These are phyloP conservation scores for Nesometra sesokonis DNA, from an alignment of 35 echinoderm and acorn worm species.

Conservation along the genomic window DNA sequence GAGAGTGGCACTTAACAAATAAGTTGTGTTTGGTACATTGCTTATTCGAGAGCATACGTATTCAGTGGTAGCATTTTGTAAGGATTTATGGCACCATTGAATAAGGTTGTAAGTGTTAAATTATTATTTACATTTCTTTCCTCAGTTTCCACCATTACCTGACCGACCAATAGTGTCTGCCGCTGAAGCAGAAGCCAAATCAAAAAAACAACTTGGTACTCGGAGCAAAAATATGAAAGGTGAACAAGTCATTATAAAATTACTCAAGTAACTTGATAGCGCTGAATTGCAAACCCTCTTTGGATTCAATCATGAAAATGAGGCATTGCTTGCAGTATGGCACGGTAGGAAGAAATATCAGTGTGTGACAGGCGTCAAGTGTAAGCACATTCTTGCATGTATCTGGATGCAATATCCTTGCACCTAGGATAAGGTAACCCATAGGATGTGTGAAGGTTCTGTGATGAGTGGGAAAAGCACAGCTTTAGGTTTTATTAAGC, in stretches of 20 bases:
- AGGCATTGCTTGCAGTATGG: no score
- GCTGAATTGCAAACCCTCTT: neutral
- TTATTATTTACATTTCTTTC: neutral
- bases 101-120: neutral
- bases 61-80: no score
- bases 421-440: no score
- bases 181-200: slow-evolving; percentile 81
- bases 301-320: no score
- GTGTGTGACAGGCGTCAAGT: neutral
- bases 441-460: no score
- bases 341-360: neutral
- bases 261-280: neutral
- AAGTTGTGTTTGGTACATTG: no score
- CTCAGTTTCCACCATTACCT: slow-evolving; percentile 82
- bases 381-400: no score
- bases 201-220: slow-evolving; percentile 80
- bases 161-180: slow-evolving; percentile 69
- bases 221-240: slow-evolving; percentile 78
- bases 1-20: no score
- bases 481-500: no score
- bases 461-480: no score
- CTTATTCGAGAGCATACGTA: no score
- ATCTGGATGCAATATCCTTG: no score
- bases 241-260: neutral
- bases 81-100: neutral